Base-by-base conservation (phyloP, 2,888 invertebrate genomes). In the Lepidonotus clava region DNA sequence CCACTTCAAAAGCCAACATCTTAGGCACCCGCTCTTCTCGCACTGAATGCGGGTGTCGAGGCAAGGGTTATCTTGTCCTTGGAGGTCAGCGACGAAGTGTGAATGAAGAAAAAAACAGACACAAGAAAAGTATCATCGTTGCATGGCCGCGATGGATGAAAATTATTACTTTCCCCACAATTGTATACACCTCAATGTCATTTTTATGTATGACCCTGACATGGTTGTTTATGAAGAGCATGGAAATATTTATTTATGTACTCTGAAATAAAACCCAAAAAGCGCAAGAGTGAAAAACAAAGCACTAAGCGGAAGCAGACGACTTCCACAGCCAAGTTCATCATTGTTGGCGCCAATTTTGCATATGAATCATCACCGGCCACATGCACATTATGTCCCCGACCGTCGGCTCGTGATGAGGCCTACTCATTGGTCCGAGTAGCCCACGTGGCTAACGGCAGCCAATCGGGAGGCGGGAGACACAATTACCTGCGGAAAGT, bases 1-100 rank as follows among this genome's bases (percentile, higher is more conserved):
- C 76, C 40, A 76, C 76, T 36, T 76, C 76, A 76, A 76, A 76
- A 76, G 76, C 76, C 40, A 76, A 76, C 76, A 76, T 76, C 76
- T 40, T 40, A 36, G 76, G 21, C 38, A 34, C 76, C 76, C 24
- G 76, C 21, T 21, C 38, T 11, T n/a, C 38, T 28, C 21, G 38
- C 38, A 40, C 24, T 36, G 1, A n/a, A 34, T 34, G 76, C 21
- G 76, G 76, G 76, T 76, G 76, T 28, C 6, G 40, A 76, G 38
- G 24, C 40, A 40, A 38, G 18, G 40, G 76, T 40, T 76, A 76
- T 76, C 40, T 40, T 76, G n/a, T 76, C n/a, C 40, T 21, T 36
- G n/a, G 38, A 76, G 38, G 76, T 76, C 76, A 76, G 21, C 24
- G 14, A 28, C 24, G 32, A 67, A 28, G 67, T 67, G 67, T 24